phyloP scores from a whole-genome alignment of 35 echinoderm and acorn worm species.

The Heliocidaris erythrogramma region DNA sequence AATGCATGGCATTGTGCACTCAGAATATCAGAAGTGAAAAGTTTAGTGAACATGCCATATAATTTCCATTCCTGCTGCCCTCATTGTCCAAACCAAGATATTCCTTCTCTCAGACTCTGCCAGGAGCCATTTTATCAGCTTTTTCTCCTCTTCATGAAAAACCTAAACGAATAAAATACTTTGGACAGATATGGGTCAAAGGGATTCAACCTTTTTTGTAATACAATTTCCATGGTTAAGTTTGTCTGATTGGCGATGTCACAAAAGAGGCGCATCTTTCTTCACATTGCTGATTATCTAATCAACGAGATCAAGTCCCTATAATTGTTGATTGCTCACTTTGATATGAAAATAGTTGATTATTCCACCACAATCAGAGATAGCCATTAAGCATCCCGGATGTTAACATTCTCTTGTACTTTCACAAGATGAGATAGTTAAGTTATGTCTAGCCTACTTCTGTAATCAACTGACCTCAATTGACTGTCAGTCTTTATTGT shows the following conservation, averaged over 20 bases:
- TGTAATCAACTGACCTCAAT: neutral
- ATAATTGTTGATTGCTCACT: neutral
- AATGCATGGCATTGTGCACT: neutral
- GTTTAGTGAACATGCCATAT: neutral
- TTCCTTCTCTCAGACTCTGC: neutral
- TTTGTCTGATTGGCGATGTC: neutral
- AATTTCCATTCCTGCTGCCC: neutral
- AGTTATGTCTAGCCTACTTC: neutral
- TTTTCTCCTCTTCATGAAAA: neutral
- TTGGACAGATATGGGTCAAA: neutral
- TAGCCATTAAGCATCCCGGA: neutral
- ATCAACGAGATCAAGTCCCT: neutral
- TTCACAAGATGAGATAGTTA: neutral
- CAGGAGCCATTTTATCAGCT: neutral
- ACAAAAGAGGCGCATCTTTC: neutral
- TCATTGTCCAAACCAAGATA: neutral
- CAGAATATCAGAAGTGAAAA: neutral
- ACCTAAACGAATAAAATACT: neutral
- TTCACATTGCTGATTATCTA: neutral
- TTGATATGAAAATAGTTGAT: neutral
- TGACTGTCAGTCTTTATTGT: slow-evolving; percentile 36
- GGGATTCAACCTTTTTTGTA: neutral
- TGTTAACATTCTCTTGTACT: neutral
- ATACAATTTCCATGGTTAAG: neutral
- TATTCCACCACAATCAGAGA: neutral